phyloP scores from a whole-genome alignment of 2,797 vertebrate genomes.

The Glossophaga mutica region DNA sequence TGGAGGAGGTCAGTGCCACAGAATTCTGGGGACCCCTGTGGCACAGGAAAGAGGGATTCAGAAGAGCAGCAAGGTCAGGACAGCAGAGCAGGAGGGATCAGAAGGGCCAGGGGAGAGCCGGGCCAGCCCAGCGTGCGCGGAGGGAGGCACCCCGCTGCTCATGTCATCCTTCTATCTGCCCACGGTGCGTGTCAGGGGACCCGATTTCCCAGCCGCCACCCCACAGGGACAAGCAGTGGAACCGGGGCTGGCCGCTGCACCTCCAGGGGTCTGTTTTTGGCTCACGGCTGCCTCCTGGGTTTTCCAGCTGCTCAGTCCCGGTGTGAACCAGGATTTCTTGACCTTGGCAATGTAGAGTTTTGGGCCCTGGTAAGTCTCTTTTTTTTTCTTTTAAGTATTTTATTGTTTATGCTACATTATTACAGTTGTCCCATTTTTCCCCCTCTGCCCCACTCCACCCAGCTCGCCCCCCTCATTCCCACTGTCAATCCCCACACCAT shows the following conservation, averaged over 20 bases:
- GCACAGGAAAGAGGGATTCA: neutral
- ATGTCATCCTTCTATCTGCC: neutral
- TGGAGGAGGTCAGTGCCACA: neutral
- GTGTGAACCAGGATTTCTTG: neutral
- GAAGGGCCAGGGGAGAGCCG: neutral
- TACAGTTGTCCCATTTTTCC: too few species aligned
- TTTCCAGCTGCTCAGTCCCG: neutral
- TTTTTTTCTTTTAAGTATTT: too few species aligned
- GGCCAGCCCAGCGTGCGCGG: fast-evolving
- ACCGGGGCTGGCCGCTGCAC: neutral
- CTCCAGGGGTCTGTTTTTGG: neutral
- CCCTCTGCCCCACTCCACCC: too few species aligned
- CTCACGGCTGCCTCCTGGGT: neutral
- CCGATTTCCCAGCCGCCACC: neutral
- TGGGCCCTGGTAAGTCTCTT: too few species aligned
- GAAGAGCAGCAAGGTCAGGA: neutral
- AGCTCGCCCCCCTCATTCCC: too few species aligned
- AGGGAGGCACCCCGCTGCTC: neutral
- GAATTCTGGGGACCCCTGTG: neutral
- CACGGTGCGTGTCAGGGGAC: fast-evolving
- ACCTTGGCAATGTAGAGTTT: neutral
- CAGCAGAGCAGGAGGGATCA: neutral
- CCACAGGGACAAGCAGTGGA: neutral
- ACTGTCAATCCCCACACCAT: too few species aligned
- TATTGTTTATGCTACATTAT: too few species aligned